These are phyloP conservation scores for Brienomyrus brachyistius DNA, from an alignment of 2,113 vertebrate species.

Conservation along the genomic window DNA sequence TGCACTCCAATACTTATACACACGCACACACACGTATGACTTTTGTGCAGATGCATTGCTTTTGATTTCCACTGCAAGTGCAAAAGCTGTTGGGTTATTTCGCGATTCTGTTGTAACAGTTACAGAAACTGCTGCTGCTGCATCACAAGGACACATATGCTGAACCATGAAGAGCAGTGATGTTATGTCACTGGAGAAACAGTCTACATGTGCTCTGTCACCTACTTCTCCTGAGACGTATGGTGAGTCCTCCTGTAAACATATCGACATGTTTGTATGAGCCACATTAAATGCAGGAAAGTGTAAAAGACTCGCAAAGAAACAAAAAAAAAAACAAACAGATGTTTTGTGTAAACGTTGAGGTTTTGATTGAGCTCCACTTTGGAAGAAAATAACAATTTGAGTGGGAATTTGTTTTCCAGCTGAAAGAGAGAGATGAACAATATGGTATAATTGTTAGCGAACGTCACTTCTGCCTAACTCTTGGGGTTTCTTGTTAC, in stretches of 20 bases:
- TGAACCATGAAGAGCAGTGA: neutral
- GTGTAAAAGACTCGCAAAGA: neutral
- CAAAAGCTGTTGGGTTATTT: neutral
- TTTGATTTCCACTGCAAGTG: neutral
- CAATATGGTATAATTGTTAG: neutral
- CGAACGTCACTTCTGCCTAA: neutral
- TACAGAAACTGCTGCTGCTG: neutral
- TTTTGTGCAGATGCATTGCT: neutral
- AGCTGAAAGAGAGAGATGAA: neutral
- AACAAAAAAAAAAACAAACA: neutral
- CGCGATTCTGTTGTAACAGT: neutral
- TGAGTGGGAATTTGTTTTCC: neutral
- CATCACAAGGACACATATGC: neutral
- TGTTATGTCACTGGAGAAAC: neutral
- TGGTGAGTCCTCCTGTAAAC: neutral
- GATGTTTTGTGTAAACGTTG: neutral
- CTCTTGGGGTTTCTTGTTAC: neutral
- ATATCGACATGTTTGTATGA: neutral
- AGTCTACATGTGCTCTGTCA: neutral
- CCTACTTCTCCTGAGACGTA: neutral
- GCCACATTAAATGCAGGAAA: neutral
- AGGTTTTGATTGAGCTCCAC: neutral
- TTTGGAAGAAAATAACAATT: neutral
- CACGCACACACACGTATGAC: neutral
- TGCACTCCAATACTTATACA: neutral